Base-by-base conservation (phyloP, 2,888 invertebrate genomes). In the Neoscelio sp. region DNA sequence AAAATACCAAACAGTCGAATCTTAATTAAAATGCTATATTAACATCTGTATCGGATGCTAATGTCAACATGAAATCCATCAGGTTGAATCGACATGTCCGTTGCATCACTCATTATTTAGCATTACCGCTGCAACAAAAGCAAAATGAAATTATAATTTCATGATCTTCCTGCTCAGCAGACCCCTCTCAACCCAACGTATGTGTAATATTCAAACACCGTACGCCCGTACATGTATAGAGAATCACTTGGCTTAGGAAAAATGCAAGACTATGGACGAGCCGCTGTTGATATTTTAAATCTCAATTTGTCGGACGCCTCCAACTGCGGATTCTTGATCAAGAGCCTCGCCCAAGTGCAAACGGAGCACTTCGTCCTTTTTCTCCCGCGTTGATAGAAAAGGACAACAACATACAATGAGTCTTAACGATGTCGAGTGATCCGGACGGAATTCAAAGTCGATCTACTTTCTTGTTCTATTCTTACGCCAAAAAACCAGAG, bases 361-460 rank as follows among this genome's bases (percentile, higher is more conserved):
- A 23, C 3, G 26, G 26, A 35, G 10, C 10, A 33, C 3, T 17
- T 54, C 44, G 13, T 54, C 44, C 40, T 54, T 44, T 44, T 20
- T 13, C 40, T 44, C 56, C 2, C 10, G 28, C 30, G 23, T 26
- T 18, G 48, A 46, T 38, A 17, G 48, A 58, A 60, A 60, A 33
- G 60, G 50, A 60, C 42, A 12, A 23, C 46, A 18, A 33, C 6
- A n/a, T n/a, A 42, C 15, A 13, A 35, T 35, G 15, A 56, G 12
- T 8, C 4, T 7, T 28, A 7, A 35, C 26, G 10, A 52, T 60
- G 28, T 56, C 28, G n/a, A 4, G 0, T 46, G 54, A 54, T 38
- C 18, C 46, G 12, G 40, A 15, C 35, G 54, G 54, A 62, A 64
- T 64, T 38, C 54, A 35, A 64, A 52, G 26, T 20, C 30, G 46